Base-by-base conservation (phyloP, 2,888 invertebrate species). In the Amblyjoppa proteus region DNA sequence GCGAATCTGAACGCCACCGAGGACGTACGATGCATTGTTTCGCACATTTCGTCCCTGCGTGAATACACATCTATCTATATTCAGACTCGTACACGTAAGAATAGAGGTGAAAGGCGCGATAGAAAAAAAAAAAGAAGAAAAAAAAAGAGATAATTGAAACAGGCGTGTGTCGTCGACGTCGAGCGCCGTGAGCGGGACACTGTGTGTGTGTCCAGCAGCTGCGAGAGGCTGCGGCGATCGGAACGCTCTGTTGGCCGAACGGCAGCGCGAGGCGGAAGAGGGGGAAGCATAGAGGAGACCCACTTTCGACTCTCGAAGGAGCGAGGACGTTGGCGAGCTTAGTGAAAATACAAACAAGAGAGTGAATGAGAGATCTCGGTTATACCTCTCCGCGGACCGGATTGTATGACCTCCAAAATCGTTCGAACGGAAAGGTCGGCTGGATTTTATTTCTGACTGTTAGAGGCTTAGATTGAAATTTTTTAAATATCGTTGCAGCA, bases 261-360 rank as follows among this genome's bases (percentile, higher is more conserved):
- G 70, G 41, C 11, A 16, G 9, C 38, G 38, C 2, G 9, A 38
- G 38, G 38, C 38, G 9, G 9, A 9, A 38, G 38, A 9, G 38
- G 38, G 38, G 38, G 53, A 53, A 16, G 20, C 20, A 28, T 34
- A 69, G 20, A 76, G 61, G 73, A 74, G 83, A 83, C 83, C 83
- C 83, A 83, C 83, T 83, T 83, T 83, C 83, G 79, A 73, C 71
- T 66, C 79, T 64, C 69, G 74, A 75, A 20, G 79, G 61, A 3
- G 66, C 66, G 41, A 31, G 58, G 41, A 64, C 56, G 53, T 20
- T 11, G n/a, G 11, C 68, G 58, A 28, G 34, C n/a, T 5, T 41
- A 69, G 45, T 51, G 70, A 83, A 83, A 78, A 77, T 83, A 45
- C 66, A 83, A 83, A 78, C 69, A 78, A 83, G 83, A 83, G 83